These are phyloP conservation scores for Triplophysa tibetana DNA, from an alignment of 2,113 vertebrate species.

Conservation along the genomic window DNA sequence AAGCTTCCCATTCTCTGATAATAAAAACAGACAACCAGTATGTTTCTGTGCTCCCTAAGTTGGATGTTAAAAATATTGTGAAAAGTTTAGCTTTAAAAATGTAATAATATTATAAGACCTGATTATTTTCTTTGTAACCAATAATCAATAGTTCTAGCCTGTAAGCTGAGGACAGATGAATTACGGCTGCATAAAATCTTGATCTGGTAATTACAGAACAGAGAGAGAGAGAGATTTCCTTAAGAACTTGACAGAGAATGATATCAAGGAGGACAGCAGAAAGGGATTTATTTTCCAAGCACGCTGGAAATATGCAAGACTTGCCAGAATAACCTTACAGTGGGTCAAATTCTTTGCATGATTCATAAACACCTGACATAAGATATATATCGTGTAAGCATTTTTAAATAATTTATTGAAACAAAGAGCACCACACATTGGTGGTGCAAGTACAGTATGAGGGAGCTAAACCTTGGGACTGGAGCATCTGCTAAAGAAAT, in stretches of 20 bases:
- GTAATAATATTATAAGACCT: conserved; percentile 1
- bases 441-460: background rate
- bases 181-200: conserved; percentile 52
- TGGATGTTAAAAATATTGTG: background rate
- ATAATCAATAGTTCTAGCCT: conserved; percentile 25
- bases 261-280: conserved; percentile 51
- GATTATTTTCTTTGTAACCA: background rate
- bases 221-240: conserved; percentile 27
- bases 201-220: conserved; percentile 52
- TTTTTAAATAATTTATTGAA: conserved; percentile 36
- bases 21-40: background rate
- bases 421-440: background rate
- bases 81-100: background rate
- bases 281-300: conserved; percentile 54
- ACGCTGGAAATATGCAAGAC: conserved; percentile 58
- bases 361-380: conserved; percentile 47
- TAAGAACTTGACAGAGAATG: conserved; percentile 31
- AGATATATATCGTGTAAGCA: conserved; percentile 44
- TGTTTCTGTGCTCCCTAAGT: background rate
- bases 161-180: conserved; percentile 32
- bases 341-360: conserved; percentile 59
- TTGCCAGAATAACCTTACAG: conserved; percentile 53
- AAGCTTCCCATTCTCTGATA: background rate
- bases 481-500: conserved; percentile 63
- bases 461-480: background rate